Evolutionary conservation across 2,797 vertebrate species (phyloP).

Genomic region (Diceros bicornis): DNA sequence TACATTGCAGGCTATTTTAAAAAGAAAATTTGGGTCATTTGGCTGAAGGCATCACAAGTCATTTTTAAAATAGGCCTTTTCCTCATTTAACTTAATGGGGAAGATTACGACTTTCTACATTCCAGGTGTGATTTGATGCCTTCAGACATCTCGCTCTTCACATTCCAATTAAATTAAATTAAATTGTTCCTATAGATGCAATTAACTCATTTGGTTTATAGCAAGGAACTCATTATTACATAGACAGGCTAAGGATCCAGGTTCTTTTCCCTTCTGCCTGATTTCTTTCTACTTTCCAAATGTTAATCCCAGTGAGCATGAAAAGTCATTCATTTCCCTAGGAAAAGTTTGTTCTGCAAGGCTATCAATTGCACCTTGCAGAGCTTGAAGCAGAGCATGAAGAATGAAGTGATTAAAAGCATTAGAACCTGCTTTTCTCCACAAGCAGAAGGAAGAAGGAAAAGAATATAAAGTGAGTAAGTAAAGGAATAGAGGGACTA

Average conservation of each 20-base stretch:
- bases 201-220: constrained; percentile 74
- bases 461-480: not conserved
- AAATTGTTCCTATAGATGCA: constrained; percentile 76
- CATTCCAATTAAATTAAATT: constrained; percentile 80
- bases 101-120: constrained; percentile 71
- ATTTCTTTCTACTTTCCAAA: constrained; percentile 50
- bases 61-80: constrained; percentile 69
- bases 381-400: constrained; percentile 65
- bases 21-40: constrained; percentile 58
- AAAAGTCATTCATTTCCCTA: not conserved
- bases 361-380: not conserved
- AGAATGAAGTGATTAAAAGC: not conserved
- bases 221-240: constrained; percentile 59
- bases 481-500: not conserved
- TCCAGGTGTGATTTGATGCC: constrained; percentile 81
- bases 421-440: not conserved
- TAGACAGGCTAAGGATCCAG: constrained; percentile 3
- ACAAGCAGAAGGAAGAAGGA: not conserved
- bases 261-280: not conserved
- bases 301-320: not conserved
- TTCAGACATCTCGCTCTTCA: constrained; percentile 74
- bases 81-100: constrained; percentile 75
- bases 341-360: not conserved
- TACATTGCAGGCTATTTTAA: not conserved
- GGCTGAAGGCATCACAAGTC: constrained; percentile 61